Percentiles rank a stretch among this genome's conserved stretches.
Conservation (phyloP, 2,797 vertebrate species). For the Sylvia borin region DNA sequence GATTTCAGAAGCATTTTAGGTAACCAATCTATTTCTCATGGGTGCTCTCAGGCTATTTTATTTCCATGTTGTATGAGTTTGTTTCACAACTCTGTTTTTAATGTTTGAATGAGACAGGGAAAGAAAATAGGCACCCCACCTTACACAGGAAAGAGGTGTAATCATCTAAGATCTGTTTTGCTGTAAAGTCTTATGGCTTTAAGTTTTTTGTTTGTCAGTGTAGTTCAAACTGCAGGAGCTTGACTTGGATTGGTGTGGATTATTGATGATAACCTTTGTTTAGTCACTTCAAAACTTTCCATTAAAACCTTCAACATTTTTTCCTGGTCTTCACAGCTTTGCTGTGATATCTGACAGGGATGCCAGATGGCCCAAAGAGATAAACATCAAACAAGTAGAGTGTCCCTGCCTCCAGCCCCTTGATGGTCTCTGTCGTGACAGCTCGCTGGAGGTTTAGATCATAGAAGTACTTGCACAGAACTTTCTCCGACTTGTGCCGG, state of each 20-base stretch:
- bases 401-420: slow-evolving; percentile 81
- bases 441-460: slow-evolving; percentile 85
- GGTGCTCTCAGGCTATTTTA: background rate
- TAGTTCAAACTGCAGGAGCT: background rate
- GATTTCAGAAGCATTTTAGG: background rate
- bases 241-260: background rate
- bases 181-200: background rate
- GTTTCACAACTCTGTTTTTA: background rate
- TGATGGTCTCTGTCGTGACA: slow-evolving; percentile 87
- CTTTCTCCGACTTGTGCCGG: slow-evolving; percentile 83
- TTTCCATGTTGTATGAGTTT: background rate
- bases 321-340: slow-evolving; percentile 89
- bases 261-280: background rate
- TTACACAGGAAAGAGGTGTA: background rate
- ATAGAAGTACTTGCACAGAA: slow-evolving; percentile 91
- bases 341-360: slow-evolving; percentile 87
- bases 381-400: slow-evolving; percentile 90
- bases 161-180: background rate
- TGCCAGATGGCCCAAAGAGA: slow-evolving; percentile 88
- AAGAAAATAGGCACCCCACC: background rate
- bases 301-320: slow-evolving; percentile 80
- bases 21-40: background rate
- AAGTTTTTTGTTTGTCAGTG: background rate
- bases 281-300: background rate
- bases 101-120: background rate